These are phyloP conservation scores for Cisticola juncidis DNA, from an alignment of 2,113 vertebrate genomes.

Conservation along the genomic window DNA sequence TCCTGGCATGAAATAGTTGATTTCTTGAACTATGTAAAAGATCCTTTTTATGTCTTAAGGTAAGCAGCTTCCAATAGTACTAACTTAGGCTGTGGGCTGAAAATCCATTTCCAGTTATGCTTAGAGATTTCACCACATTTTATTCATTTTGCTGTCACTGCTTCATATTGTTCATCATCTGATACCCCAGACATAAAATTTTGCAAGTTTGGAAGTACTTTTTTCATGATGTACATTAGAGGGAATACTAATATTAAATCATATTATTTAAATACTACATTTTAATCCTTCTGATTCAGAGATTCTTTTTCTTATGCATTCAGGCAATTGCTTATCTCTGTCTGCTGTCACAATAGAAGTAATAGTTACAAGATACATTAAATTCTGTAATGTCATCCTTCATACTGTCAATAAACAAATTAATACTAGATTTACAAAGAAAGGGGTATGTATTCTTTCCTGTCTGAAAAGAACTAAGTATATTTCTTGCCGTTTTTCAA, in stretches of 20 bases:
- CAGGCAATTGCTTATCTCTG: neutral
- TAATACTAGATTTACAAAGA: neutral
- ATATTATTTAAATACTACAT: neutral
- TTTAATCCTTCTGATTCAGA: neutral
- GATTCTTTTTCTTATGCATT: neutral
- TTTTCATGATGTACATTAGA: neutral
- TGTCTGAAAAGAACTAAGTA: neutral
- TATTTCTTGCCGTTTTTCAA: neutral
- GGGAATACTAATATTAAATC: neutral
- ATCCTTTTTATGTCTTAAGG: neutral
- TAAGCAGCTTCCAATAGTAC: neutral
- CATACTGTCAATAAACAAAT: neutral
- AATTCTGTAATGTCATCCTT: neutral
- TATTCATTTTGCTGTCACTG: neutral
- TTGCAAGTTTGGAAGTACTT: fast-evolving
- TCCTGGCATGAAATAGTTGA: neutral
- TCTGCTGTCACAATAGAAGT: neutral
- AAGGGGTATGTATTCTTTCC: neutral
- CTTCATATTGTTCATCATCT: neutral
- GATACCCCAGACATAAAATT: neutral
- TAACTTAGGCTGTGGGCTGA: neutral
- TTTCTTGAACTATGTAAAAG: neutral
- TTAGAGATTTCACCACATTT: neutral
- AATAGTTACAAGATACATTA: neutral
- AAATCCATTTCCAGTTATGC: neutral